Evolutionary conservation across 2,113 vertebrate species (phyloP), one percentile per base, ranked within the genome.

Genomic region (Lates calcarifer): DNA sequence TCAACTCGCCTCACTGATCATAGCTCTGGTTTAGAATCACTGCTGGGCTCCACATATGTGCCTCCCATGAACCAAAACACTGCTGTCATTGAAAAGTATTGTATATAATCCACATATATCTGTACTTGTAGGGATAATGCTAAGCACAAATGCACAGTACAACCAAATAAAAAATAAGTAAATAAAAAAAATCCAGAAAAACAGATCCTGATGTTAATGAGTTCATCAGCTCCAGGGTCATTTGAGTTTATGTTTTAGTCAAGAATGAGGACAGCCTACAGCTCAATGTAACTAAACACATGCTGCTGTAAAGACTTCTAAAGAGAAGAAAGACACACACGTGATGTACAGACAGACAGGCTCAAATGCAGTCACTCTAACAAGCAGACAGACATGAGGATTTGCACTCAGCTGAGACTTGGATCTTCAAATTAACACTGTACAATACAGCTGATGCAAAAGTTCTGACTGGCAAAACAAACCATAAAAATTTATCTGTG

Each of bases 1-100:
- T 49, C 14, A 13, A 24, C 62, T 35, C 58, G 65, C 3, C 41
- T 41, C 43, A 18, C 15, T 1, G 6, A 75, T 67, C 68, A 67
- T 26, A 61, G 57, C 62, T 77, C 56, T 11, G 56, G 51, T 83
- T 70, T 80, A 72, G 45, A 69, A 29, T 61, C 70, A 6, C 65
- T 81, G 58, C 86, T 58, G 74, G 37, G 12, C 51, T 86, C 5
- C 10, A 28, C 76, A 75, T 55, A n/a, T 70, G 79, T 57, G 58
- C 74, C 1, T 18, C 14, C 51, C 4, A 2, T 29, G 68, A 65
- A 29, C 10, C 20, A 51, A 82, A 77, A 77, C 47, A 60, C 61
- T 33, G 8, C 22, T 29, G 53, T n/a, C 47, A 20, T 8, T 37
- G 14, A 58, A 58, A 31, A n/a, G 51, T 14, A 17, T 37, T 13